Base-by-base conservation (phyloP, 2,797 vertebrate genomes). In the Mus minutoides region DNA sequence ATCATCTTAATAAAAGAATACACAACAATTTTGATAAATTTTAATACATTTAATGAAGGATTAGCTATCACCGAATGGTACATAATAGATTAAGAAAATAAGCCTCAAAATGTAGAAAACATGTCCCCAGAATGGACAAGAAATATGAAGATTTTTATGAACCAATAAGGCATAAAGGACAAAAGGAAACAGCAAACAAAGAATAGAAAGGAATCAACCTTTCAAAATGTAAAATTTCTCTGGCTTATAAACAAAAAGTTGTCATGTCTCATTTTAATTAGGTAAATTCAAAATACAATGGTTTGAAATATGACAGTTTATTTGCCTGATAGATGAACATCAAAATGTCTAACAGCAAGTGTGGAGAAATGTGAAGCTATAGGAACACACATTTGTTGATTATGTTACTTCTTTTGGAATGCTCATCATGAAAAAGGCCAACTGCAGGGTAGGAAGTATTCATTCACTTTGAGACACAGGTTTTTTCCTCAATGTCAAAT, bases 211-310 rank as follows among this genome's bases (percentile, higher is more conserved):
- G 21, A 58, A 58, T 3, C 2, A 2, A 21, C 52, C 22, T n/a
- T 82, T 86, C 79, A 83, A 97, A 93, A 91, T 79, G 11, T 8
- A 6, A 94, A 77, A 67, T 87, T 67, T 31, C 34, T 82, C 6
- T 58, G 22, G 4, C 31, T 8, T 34, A 31, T 80, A 26, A 3
- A 79, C 71, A 54, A 85, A 67, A 76, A 87, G n/a, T 86, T 67
- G 67, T 26, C 46, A 34, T 1, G 16, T 22, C 3, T 92, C 31
- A 82, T 43, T 71, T 71, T 52, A 79, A 58, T 37, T 40, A 80
- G 31, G 10, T 69, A 79, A 92, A 92, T 52, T 84, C 29, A 94
- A 88, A 95, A 78, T 54, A 60, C 40, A 85, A 86, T 73, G 5
- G 62, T 31, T 89, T 89, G 67, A 88, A 96, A 73, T 64, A 85